Evolutionary conservation across 2,797 vertebrate species (phyloP).

Genomic region (Phoebastria nigripes): DNA sequence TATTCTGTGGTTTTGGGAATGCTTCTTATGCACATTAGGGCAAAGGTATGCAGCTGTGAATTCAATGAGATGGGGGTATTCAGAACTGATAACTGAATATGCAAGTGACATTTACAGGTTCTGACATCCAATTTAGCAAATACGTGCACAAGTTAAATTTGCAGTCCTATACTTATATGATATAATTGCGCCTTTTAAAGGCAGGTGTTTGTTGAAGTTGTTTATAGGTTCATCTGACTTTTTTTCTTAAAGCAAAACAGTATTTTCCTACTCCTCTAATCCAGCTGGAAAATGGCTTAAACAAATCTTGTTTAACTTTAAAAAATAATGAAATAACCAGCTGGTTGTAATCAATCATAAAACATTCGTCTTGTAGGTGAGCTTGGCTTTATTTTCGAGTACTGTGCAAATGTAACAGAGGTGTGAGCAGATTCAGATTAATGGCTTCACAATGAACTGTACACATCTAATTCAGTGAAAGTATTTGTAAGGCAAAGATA

Average conservation of each 20-base stretch:
- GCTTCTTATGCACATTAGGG: neutral
- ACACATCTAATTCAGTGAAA: neutral
- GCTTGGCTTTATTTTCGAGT: neutral
- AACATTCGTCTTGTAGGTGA: neutral
- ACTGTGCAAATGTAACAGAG: neutral
- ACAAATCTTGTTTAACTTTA: neutral
- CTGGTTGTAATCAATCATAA: neutral
- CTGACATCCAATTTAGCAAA: constrained; percentile 16
- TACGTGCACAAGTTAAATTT: neutral
- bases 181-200: constrained; percentile 25
- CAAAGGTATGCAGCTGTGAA: constrained; percentile 3
- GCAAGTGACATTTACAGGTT: constrained; percentile 11
- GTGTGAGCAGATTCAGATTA: neutral
- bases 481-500: neutral
- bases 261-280: neutral
- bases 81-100: neutral
- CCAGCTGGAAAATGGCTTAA: neutral
- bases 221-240: neutral
- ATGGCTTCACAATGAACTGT: neutral
- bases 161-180: neutral
- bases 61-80: neutral
- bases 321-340: neutral
- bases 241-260: neutral
- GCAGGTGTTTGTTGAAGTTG: neutral
- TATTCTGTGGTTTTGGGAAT: neutral